Evolutionary conservation across 2,888 invertebrate species (phyloP).

Genomic region (Didymodactylos carnosus): DNA sequence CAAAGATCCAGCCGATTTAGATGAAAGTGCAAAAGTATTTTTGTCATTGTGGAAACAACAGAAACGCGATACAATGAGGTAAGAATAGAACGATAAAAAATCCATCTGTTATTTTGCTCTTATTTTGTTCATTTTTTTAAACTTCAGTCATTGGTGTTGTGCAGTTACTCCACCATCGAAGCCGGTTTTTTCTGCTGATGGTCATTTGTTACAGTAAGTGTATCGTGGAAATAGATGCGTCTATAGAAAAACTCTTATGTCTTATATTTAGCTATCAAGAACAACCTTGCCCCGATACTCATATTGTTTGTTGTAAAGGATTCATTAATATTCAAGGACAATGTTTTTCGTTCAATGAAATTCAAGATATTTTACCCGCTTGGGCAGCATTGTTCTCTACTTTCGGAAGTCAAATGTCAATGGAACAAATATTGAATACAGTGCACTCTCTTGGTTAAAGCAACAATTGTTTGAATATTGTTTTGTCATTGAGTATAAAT

Average conservation of each 20-base stretch:
- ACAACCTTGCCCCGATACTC: constrained; percentile 4
- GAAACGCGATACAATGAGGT: not conserved
- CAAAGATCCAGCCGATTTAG: not conserved
- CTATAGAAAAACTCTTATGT: not conserved
- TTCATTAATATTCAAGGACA: constrained; percentile 9
- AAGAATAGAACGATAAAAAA: not conserved
- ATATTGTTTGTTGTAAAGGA: constrained; percentile 11
- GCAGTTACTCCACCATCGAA: not conserved
- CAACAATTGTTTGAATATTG: too few species aligned
- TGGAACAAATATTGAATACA: not conserved
- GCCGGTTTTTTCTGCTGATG: not conserved
- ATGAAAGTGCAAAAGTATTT: not conserved
- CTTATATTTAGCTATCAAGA: not conserved
- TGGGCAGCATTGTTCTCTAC: not conserved
- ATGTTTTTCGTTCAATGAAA: not conserved
- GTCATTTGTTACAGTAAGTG: not conserved
- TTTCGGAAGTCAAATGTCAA: not conserved
- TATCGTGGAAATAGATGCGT: not conserved
- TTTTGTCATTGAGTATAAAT: too few species aligned
- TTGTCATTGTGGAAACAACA: not conserved
- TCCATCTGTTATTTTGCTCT: not conserved
- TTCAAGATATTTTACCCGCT: not conserved
- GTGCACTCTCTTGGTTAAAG: not conserved
- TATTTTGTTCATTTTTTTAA: not conserved
- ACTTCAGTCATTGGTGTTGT: not conserved